phyloP scores from a whole-genome alignment of 2,113 vertebrate species.

The Amphiprion percula region DNA sequence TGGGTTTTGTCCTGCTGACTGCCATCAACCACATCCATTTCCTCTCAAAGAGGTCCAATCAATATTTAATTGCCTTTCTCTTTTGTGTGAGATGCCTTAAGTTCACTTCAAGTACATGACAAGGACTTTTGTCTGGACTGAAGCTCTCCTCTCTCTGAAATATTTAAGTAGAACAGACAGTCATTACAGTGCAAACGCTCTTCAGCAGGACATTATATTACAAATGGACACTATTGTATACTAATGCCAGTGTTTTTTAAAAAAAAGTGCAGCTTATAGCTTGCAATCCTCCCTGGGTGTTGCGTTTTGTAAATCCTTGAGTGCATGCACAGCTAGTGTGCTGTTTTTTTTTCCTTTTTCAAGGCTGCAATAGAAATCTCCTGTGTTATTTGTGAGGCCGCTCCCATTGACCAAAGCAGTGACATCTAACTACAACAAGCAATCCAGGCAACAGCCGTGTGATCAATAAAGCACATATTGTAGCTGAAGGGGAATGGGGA shows the following conservation, averaged over 20 bases:
- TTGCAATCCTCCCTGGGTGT: not conserved
- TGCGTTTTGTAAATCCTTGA: not conserved
- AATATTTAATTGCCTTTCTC: constrained; percentile 66
- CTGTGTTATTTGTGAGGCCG: constrained; percentile 32
- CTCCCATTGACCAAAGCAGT: constrained; percentile 36
- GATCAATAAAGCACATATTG: constrained; percentile 70
- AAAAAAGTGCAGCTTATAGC: not conserved
- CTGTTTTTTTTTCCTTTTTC: not conserved
- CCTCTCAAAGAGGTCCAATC: constrained; percentile 42
- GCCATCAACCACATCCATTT: constrained; percentile 32
- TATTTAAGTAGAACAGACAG: constrained; percentile 37
- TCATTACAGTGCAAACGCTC: not conserved
- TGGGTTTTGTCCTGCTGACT: constrained; percentile 61
- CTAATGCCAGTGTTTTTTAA: too few relatives aligned
- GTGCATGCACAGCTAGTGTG: not conserved
- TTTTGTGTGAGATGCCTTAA: constrained; percentile 44
- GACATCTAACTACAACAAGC: constrained; percentile 45
- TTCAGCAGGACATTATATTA: not conserved
- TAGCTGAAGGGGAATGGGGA: constrained; percentile 39
- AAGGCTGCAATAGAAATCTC: not conserved
- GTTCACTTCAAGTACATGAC: constrained; percentile 49
- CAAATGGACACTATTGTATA: not conserved
- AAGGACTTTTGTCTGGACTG: constrained; percentile 45
- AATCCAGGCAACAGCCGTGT: constrained; percentile 56
- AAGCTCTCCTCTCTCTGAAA: constrained; percentile 29